Conservation (phyloP, 2,113 vertebrate species). For the Cyanoderma ruficeps region DNA sequence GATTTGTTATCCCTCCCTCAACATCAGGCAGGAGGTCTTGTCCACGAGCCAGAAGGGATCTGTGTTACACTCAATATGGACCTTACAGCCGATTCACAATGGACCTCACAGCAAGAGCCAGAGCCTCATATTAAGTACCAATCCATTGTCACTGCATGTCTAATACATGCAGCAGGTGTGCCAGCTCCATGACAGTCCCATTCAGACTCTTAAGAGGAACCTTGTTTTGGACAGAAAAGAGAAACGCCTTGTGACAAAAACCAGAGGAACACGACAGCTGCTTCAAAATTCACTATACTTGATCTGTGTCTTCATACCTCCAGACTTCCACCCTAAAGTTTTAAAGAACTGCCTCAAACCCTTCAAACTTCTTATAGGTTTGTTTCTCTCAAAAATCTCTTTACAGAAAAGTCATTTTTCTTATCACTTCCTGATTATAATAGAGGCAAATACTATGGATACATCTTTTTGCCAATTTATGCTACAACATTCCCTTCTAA, state of each 20-base stretch:
- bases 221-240: neutral
- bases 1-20: neutral
- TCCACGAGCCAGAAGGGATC: neutral
- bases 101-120: neutral
- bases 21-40: slow-evolving; percentile 5
- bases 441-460: neutral
- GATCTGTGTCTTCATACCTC: neutral
- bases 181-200: neutral
- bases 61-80: neutral
- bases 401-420: neutral
- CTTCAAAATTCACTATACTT: neutral
- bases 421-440: neutral
- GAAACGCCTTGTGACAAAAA: neutral
- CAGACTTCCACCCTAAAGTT: neutral
- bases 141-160: neutral
- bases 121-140: neutral
- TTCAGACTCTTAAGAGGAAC: neutral
- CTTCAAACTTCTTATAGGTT: neutral
- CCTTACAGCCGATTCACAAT: neutral
- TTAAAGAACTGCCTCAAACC: neutral
- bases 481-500: neutral
- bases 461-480: neutral
- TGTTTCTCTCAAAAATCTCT: neutral
- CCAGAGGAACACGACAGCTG: neutral
- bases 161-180: neutral